Conservation (phyloP, 2,113 vertebrate species). For the Emydura subglobosa region DNA sequence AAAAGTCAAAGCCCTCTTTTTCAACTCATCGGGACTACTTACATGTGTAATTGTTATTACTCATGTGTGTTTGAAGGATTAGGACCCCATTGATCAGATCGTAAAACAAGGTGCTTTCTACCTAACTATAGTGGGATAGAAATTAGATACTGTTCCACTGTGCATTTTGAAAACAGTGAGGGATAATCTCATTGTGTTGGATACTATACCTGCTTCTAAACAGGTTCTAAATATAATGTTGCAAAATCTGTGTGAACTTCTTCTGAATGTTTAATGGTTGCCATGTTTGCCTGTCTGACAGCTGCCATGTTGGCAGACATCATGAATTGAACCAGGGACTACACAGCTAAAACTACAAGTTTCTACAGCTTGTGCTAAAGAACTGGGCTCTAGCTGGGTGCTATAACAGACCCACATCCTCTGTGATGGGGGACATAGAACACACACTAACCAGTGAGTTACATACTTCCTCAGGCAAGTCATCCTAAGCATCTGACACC, state of each 20-base stretch:
- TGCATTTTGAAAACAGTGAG: neutral
- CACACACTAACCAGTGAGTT: neutral
- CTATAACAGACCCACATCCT: neutral
- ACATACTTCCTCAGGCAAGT: neutral
- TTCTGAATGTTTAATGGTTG: neutral
- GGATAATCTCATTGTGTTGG: neutral
- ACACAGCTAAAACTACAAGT: neutral
- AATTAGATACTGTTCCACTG: neutral
- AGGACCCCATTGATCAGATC: neutral
- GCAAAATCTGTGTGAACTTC: neutral
- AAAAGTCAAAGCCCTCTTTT: neutral
- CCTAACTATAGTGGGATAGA: neutral
- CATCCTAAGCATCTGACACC: neutral
- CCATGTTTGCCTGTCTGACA: neutral
- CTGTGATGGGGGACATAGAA: neutral
- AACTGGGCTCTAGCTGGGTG: fast-evolving
- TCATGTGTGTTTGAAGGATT: neutral
- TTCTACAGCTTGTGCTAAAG: neutral
- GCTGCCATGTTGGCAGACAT: neutral
- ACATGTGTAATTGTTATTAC: neutral
- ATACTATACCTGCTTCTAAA: neutral
- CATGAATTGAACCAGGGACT: neutral
- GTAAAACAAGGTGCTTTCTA: neutral
- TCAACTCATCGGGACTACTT: neutral
- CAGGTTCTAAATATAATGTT: neutral